Base-by-base conservation (phyloP, 1,140 invertebrate species). In the Trachymyrmex septentrionalis region DNA sequence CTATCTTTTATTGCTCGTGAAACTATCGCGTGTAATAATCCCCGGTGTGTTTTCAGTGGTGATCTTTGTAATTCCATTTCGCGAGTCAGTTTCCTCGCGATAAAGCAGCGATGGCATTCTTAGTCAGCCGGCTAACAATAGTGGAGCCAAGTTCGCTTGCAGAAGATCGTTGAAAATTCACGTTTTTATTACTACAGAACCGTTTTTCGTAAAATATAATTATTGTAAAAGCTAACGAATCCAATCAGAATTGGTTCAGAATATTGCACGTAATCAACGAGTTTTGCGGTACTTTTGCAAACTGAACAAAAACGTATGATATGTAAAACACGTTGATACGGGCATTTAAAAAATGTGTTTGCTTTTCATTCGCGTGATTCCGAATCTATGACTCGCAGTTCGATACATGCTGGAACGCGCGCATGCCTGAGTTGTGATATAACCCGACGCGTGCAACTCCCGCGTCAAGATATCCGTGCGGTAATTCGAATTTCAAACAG, bases 401-500 rank as follows among this genome's bases (percentile, higher is more conserved):
- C 64, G 44, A 82, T 67, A 63, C 27, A n/a, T 3, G 38, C 3
- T n/a, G 34, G 24, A 48, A n/a, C 69, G 69, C 80, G 64, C 77
- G 66, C 85, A 71, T 86, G 76, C 38, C 64, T 82, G 66, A 69
- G 30, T 50, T 61, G 48, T 59, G 85, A 86, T 69, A 71, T 63
- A 71, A 82, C 66, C 34, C 77, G 77, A 82, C 77, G 85, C 78
- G 77, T 88, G 84, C 87, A 91, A 89, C 89, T 88, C 88, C 88
- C 86, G 91, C 89, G 90, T 93, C 93, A 93, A 94, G 93, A 93
- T 93, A 93, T 86, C 90, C 92, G 87, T 93, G 88, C 88, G 92
- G 93, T 94, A 93, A 94, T 94, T 93, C 93, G 93, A 90, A 94
- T 94, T 93, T 94, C 93, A 93, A 94, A 94, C 93, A 93, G 93